A percentile compares a stretch with the other conserved stretches of the same genome.
phyloP scores from a whole-genome alignment of 2,888 invertebrate genomes.

The Norana najaformis region DNA sequence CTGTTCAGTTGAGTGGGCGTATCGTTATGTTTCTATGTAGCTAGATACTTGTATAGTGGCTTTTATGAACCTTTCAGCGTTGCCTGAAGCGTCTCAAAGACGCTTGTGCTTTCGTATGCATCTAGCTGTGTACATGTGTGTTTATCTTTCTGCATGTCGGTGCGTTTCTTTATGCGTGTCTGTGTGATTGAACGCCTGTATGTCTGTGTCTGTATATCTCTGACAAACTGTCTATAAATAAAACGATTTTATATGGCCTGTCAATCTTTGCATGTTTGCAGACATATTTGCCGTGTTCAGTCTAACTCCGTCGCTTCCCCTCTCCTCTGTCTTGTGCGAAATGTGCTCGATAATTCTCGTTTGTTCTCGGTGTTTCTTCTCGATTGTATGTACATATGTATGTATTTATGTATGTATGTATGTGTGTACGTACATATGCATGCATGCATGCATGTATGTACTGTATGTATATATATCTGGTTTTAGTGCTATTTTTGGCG shows the following conservation, averaged over 20 bases:
- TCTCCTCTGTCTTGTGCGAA: too few relatives aligned
- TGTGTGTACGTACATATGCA: too few relatives aligned
- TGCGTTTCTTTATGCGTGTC: background rate
- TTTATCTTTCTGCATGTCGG: background rate
- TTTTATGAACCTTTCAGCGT: background rate
- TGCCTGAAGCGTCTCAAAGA: background rate
- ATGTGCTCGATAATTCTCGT: too few relatives aligned
- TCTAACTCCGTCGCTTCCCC: background rate
- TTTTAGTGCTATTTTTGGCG: too few relatives aligned
- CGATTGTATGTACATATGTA: background rate
- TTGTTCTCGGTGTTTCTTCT: too few relatives aligned
- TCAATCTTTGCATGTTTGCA: background rate
- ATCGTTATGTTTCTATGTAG: background rate
- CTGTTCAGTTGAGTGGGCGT: background rate
- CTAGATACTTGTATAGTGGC: background rate
- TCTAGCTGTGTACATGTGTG: background rate
- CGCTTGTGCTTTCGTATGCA: background rate
- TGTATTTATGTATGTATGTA: slow-evolving; percentile 25
- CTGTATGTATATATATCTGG: too few relatives aligned
- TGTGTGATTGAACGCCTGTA: background rate
- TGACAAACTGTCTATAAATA: background rate
- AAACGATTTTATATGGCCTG: background rate
- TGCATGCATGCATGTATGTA: too few relatives aligned
- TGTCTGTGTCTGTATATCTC: background rate
- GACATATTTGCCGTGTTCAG: background rate